Evolutionary conservation across 2,113 vertebrate genomes (phyloP).

Genomic region (Pomatorhinus ruficollis): DNA sequence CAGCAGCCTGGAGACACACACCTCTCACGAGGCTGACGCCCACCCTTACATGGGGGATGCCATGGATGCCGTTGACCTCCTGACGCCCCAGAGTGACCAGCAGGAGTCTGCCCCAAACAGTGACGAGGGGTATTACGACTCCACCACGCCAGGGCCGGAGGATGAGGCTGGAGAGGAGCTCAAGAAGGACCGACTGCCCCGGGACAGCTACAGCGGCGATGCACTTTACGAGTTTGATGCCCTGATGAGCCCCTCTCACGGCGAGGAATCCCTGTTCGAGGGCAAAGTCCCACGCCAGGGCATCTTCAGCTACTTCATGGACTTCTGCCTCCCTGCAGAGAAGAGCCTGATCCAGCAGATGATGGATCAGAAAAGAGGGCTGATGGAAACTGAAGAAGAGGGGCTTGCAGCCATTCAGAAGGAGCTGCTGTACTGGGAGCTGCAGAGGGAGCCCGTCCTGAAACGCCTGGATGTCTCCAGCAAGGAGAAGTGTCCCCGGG

Average conservation of each 20-base stretch:
- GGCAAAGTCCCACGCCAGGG: constrained; percentile 70
- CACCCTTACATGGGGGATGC: constrained; percentile 60
- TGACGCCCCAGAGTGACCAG: constrained; percentile 93
- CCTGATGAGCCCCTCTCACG: constrained; percentile 84
- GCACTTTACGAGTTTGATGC: constrained; percentile 95
- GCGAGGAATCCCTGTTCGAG: constrained; percentile 80
- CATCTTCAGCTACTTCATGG: constrained; percentile 77
- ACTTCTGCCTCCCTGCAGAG: constrained; percentile 70
- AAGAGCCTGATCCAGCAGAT: constrained; percentile 61
- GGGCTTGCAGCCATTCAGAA: constrained; percentile 83
- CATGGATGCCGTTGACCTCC: constrained; percentile 66
- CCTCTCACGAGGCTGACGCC: constrained; percentile 63
- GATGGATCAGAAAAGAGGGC: constrained; percentile 72
- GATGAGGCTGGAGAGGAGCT: constrained; percentile 84
- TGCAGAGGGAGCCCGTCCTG: constrained; percentile 69
- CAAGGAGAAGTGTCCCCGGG: constrained; percentile 52
- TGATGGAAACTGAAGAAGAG: constrained; percentile 83
- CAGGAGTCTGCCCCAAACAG: constrained; percentile 95
- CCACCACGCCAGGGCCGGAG: constrained; percentile 90
- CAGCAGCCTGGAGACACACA: constrained; percentile 29
- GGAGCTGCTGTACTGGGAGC: constrained; percentile 82
- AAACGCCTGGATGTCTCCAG: constrained; percentile 51
- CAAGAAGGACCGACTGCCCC: constrained; percentile 82
- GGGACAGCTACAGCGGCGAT: constrained; percentile 96
- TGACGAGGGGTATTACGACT: constrained; percentile 97